Conservation (phyloP, 2,797 vertebrate genomes). For the Melanotaenia parkinsoni region DNA sequence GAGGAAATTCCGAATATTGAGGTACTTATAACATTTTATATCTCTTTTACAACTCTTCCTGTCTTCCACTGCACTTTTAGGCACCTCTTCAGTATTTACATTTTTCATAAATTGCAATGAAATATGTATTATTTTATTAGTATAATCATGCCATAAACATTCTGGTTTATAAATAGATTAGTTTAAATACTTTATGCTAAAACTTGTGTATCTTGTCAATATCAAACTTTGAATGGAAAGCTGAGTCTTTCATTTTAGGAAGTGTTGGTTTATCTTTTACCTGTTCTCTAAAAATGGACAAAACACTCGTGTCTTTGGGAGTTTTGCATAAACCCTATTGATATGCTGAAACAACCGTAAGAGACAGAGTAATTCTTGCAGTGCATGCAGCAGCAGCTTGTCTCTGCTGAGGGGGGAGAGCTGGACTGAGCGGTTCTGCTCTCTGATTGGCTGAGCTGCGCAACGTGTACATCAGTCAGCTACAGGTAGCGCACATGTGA, state of each 20-base stretch:
- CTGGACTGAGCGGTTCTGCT: constrained; percentile 3
- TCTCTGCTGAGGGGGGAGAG: background rate
- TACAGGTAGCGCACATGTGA: constrained; percentile 79
- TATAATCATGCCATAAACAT: too few relatives aligned
- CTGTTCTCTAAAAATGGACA: background rate
- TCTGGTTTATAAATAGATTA: too few relatives aligned
- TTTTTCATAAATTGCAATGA: background rate
- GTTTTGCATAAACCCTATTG: background rate
- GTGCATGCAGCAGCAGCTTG: constrained; percentile 3
- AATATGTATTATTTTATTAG: background rate
- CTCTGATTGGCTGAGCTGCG: constrained; percentile 81
- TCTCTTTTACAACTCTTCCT: background rate
- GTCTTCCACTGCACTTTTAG: background rate
- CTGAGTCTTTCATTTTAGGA: background rate
- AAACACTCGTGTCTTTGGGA: background rate
- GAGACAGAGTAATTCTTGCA: background rate
- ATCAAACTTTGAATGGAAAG: background rate
- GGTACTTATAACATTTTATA: background rate
- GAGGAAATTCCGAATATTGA: background rate
- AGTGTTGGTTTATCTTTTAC: background rate
- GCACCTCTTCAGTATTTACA: background rate
- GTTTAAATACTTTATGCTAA: background rate
- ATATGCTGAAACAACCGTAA: background rate
- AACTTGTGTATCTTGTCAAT: background rate
- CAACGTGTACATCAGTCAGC: constrained; percentile 83